These are phyloP conservation scores for Melanerpes formicivorus DNA, from an alignment of 2,113 vertebrate genomes.

Conservation along the genomic window DNA sequence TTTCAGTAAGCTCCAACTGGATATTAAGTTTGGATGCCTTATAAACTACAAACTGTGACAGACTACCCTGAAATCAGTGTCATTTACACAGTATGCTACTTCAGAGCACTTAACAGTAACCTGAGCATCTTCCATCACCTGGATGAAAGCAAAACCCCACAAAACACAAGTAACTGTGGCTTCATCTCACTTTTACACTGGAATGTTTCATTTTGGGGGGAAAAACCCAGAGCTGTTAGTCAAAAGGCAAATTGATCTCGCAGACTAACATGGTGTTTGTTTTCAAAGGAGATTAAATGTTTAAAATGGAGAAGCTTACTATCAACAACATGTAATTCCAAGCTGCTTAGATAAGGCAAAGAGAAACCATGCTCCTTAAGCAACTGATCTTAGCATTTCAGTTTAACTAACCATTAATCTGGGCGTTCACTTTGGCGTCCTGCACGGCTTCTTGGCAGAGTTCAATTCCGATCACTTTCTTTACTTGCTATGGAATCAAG, in stretches of 20 bases:
- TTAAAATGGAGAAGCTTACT: background rate
- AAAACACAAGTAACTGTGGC: background rate
- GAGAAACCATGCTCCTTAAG: background rate
- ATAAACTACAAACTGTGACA: background rate
- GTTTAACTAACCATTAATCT: constrained; percentile 83
- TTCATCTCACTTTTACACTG: background rate
- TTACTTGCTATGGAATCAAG: constrained; percentile 82
- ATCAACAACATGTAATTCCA: constrained; percentile 1
- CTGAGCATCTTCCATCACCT: background rate
- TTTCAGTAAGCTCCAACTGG: background rate
- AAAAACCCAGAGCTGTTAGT: background rate
- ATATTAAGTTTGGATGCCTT: background rate
- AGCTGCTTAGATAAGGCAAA: background rate
- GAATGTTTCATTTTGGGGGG: background rate
- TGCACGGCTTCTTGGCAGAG: constrained; percentile 93
- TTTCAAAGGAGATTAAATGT: background rate
- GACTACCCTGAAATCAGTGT: background rate
- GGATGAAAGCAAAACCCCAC: background rate
- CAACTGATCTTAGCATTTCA: background rate
- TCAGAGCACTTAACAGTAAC: background rate
- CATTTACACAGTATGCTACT: background rate
- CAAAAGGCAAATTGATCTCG: background rate
- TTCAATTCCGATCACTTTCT: constrained; percentile 94
- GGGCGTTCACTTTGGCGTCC: constrained; percentile 89
- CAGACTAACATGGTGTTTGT: background rate